Percentiles rank a stretch among this genome's conserved stretches.
phyloP scores from a whole-genome alignment of 2,113 vertebrate genomes.

The Girardinichthys multiradiatus region DNA sequence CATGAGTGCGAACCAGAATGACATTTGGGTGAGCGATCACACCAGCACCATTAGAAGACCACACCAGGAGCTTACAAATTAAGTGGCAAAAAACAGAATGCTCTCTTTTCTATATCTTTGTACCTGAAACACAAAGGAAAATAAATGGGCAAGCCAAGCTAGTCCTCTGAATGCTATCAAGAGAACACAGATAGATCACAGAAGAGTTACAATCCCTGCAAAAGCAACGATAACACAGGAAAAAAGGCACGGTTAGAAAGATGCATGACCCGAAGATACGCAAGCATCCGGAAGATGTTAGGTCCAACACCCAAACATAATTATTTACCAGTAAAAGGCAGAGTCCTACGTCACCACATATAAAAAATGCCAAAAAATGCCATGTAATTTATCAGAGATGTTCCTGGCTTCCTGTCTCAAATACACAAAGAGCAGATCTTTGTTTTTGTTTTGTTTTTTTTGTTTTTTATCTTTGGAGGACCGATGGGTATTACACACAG shows the following conservation, averaged over 20 bases:
- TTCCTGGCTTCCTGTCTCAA: conserved; percentile 4
- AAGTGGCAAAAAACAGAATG: not conserved
- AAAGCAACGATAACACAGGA: conserved; percentile 50
- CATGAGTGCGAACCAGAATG: too few relatives aligned
- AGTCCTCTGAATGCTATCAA: conserved; percentile 20
- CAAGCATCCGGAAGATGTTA: conserved; percentile 23
- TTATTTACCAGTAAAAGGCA: conserved; percentile 1
- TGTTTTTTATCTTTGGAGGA: not conserved
- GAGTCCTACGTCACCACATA: conserved; percentile 1
- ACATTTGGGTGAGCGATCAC: too few relatives aligned
- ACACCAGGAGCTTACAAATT: not conserved
- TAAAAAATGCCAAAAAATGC: conserved; percentile 23
- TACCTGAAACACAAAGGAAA: not conserved
- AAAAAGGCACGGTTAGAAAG: conserved; percentile 46
- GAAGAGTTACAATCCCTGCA: conserved; percentile 15
- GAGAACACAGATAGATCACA: conserved; percentile 31
- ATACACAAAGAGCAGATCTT: conserved; percentile 8
- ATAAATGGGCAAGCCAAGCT: not conserved
- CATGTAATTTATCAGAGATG: conserved; percentile 3
- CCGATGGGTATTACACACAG: not conserved
- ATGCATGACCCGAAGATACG: conserved; percentile 29
- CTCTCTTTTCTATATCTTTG: not conserved
- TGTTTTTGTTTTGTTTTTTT: not conserved
- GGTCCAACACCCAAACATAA: conserved; percentile 34
- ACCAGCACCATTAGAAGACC: conserved; percentile 4